Percentiles rank a stretch among this genome's conserved stretches.
phyloP scores from a whole-genome alignment of 2,888 invertebrate genomes.

The Aphodius granarius region DNA sequence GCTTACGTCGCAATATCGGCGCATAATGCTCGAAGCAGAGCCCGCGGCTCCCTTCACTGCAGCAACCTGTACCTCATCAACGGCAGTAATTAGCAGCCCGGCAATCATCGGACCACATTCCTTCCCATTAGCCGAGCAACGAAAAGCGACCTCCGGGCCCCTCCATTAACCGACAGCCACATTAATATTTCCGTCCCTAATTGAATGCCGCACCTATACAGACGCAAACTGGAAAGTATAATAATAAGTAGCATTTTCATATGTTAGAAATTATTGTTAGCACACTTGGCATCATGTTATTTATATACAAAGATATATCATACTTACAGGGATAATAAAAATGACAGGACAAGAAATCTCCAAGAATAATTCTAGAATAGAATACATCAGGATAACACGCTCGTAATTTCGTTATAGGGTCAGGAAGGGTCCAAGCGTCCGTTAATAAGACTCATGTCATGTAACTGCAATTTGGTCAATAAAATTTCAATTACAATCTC shows the following conservation, averaged over 20 bases:
- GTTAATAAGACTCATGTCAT: neutral
- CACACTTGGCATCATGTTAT: neutral
- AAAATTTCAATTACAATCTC: neutral
- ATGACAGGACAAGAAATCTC: no score
- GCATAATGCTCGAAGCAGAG: slow-evolving; percentile 20
- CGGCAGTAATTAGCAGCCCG: slow-evolving; percentile 37
- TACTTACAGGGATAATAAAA: no score
- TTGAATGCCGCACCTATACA: neutral
- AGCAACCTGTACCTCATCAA: slow-evolving; percentile 39
- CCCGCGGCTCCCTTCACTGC: slow-evolving; percentile 37
- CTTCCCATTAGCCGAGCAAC: slow-evolving; percentile 18
- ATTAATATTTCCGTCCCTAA: neutral
- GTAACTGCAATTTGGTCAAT: neutral
- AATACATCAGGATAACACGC: neutral
- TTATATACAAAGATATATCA: no score
- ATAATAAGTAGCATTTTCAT: neutral
- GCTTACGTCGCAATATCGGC: neutral
- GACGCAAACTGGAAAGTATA: neutral
- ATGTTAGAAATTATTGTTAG: neutral
- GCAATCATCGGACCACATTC: slow-evolving; percentile 39
- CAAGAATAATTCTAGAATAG: no score
- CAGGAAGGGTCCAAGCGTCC: neutral
- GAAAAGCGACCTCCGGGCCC: neutral
- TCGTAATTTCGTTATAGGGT: neutral
- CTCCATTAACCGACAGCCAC: neutral